Base-by-base conservation (phyloP, 2,113 vertebrate genomes). In the Siphamia tubifer region DNA sequence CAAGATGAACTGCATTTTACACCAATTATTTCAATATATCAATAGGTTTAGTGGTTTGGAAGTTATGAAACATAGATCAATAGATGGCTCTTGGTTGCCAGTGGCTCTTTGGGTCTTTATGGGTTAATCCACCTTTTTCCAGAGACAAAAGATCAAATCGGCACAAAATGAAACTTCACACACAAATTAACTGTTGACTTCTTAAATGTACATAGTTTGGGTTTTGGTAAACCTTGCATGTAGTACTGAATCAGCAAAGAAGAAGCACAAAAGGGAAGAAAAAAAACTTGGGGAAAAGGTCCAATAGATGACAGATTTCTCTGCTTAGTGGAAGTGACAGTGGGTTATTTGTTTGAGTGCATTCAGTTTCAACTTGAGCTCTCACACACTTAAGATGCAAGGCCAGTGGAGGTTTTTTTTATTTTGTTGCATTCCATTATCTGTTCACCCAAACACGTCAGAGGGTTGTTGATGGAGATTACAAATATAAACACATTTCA, bases 381-480 rank as follows among this genome's bases (percentile, higher is more conserved):
- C n/a, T 25, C 17, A 11, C 31, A 35, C 30, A n/a, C 39, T 7
- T 16, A 60, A 70, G 76, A 23, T 21, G 39, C 68, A 48, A 68
- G 24, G 34, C 19, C 40, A 44, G 55, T 28, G 35, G 42, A 49
- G 60, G 38, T 6, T 28, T 55, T 52, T 58, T 68, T 20, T n/a
- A 39, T 36, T 12, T 0, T 42, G 16, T 24, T 32, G 30, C 24
- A 15, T 53, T 48, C 27, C 31, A n/a, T 44, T 34, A 52, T 66
- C 39, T 25, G 63, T 39, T 63, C 31, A 11, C 23, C 23, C 17
- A 32, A 48, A 49, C 17, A 49, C 17, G 24, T 74, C 61, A 36
- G 51, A 51, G 55, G 24, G 38, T 51, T 67, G 67, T 68, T 67
- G 71, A 58, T 53, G 48, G 27, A 62, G 81, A 70, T 84, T 31